Evolutionary conservation across 1,140 invertebrate species (phyloP), one percentile per base, ranked within the genome.

Genomic region (Panulirus ornatus): DNA sequence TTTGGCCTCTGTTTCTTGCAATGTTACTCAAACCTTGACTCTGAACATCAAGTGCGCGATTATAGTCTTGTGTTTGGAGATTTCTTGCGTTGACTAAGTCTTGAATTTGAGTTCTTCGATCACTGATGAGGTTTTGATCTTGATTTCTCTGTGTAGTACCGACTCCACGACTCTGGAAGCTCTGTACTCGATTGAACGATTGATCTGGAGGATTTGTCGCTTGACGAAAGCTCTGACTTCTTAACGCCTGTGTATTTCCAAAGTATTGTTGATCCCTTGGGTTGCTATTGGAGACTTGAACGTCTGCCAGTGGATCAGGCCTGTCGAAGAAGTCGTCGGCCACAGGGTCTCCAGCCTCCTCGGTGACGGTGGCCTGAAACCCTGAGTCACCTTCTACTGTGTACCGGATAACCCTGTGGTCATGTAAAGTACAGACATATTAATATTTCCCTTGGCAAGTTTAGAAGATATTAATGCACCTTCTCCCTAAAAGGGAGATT

Each of bases 281-380:
- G 54, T 16, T 30, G 16, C 51, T 38, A 30, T 27, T n/a, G 40
- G 40, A 19, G 83, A 42, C 5, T 9, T 34, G 38, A 14, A 22
- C 42, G 36, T 30, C 19, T 63, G 22, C 40, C 2, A 38, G 6
- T 2, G 11, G 30, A 34, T 40, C 70, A 38, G 34, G 47, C 1
- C 38, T 27, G 38, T 73, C 30, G 38, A 22, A 58, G 22, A 34
- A 16, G 82, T 84, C 19, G 83, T 84, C 73, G n/a, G 27, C 66
- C 19, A 84, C 70, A 1, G 22, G 38, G 42, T 70, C 38, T 22
- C 83, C 83, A 3, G 38, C 63, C 58, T 84, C 83, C 83, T 47
- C 63, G n/a, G 63, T 84, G 54, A 84, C 83, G 14, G 22, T 54
- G 22, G 83, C 83, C 38, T 47, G 63, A 38, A 71, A 84, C 36